A percentile compares a stretch with the other conserved stretches of the same genome.
phyloP scores from a whole-genome alignment of 2,888 invertebrate genomes.

The Sinelater perroti region DNA sequence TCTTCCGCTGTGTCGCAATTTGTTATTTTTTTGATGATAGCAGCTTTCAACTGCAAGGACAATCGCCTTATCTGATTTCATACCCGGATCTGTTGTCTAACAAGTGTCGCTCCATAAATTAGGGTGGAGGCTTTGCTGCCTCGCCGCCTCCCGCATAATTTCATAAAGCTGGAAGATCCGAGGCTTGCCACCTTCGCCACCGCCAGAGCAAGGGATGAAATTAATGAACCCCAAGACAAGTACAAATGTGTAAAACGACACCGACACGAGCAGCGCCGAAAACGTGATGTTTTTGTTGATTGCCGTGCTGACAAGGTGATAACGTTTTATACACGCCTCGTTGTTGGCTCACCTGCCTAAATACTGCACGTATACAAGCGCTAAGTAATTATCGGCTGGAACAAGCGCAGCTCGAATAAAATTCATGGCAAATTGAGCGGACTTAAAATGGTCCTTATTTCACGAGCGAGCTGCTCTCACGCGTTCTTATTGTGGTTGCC shows the following conservation, averaged over 20 bases:
- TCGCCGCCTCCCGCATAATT: constrained; percentile 26
- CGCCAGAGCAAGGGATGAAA: background rate
- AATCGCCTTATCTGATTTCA: constrained; percentile 27
- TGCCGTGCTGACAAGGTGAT: no score
- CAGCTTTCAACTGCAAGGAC: constrained; percentile 28
- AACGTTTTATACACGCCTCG: no score
- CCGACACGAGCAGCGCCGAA: background rate
- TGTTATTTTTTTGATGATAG: constrained; percentile 42
- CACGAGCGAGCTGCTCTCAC: constrained; percentile 30
- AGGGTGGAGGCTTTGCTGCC: constrained; percentile 10
- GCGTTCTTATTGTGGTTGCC: constrained; percentile 34
- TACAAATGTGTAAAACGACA: constrained; percentile 20
- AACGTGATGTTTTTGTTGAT: constrained; percentile 11
- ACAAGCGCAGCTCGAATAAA: constrained; percentile 2
- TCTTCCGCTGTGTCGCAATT: constrained; percentile 41
- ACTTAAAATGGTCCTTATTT: constrained; percentile 35
- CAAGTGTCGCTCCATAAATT: constrained; percentile 31
- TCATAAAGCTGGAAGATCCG: constrained; percentile 16
- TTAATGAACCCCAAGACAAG: constrained; percentile 20
- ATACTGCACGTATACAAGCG: no score
- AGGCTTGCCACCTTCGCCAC: background rate
- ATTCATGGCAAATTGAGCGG: constrained; percentile 28
- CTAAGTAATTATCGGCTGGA: background rate
- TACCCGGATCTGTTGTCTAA: constrained; percentile 23
- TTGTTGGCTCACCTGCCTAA: no score